Evolutionary conservation across 2,113 vertebrate species (phyloP).

Genomic region (Hystrix brachyura): DNA sequence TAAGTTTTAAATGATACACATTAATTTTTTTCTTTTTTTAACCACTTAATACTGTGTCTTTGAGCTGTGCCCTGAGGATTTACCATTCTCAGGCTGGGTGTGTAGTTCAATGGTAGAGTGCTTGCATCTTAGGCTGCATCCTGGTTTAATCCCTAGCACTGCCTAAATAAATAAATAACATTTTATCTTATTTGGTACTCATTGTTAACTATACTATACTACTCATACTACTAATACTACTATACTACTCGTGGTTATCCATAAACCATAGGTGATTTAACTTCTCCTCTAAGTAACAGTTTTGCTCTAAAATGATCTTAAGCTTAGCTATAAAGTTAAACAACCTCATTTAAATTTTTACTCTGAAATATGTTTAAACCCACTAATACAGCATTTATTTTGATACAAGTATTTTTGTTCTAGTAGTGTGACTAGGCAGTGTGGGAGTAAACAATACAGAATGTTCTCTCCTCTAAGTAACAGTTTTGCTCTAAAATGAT

Average conservation of each 20-base stretch:
- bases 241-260: background rate
- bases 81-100: background rate
- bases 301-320: background rate
- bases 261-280: background rate
- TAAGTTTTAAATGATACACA: background rate
- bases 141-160: background rate
- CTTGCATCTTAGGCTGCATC: background rate
- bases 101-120: background rate
- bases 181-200: background rate
- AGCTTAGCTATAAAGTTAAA: background rate
- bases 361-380: background rate
- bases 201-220: no score
- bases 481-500: background rate
- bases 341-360: background rate
- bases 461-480: background rate
- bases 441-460: background rate
- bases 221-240: background rate
- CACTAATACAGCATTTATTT: background rate
- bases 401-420: background rate
- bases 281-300: background rate
- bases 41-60: background rate
- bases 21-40: background rate
- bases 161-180: background rate
- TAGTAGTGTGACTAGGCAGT: background rate
- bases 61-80: background rate